Evolutionary conservation across 2,113 vertebrate species (phyloP).

Genomic region (Cheilinus undulatus): DNA sequence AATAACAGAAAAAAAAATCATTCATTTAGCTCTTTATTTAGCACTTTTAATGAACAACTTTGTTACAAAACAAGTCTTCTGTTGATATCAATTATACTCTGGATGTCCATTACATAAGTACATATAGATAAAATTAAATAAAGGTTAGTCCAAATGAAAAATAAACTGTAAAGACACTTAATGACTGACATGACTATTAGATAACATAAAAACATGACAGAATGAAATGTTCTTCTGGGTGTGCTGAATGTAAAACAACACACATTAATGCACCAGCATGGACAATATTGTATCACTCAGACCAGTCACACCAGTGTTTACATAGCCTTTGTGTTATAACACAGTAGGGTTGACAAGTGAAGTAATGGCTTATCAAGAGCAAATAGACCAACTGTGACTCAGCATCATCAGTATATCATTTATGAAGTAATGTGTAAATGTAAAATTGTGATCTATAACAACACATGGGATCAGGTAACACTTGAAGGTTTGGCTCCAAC

Average conservation of each 20-base stretch:
- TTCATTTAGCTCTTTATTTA: constrained; percentile 73
- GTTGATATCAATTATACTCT: constrained; percentile 49
- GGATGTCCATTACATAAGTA: constrained; percentile 44
- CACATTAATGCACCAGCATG: constrained; percentile 6
- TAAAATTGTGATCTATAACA: not conserved
- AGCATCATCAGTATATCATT: not conserved
- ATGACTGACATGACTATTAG: not conserved
- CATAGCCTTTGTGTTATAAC: not conserved
- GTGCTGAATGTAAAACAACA: constrained; percentile 8
- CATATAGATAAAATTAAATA: constrained; percentile 71
- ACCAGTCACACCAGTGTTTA: not conserved
- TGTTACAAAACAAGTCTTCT: constrained; percentile 60
- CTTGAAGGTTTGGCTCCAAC: not conserved
- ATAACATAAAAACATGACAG: constrained; percentile 42
- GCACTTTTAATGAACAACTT: constrained; percentile 55
- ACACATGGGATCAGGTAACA: not conserved
- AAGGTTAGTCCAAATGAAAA: constrained; percentile 63
- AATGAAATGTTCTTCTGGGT: constrained; percentile 30
- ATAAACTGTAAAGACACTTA: not conserved
- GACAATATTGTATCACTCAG: not conserved
- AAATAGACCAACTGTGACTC: constrained; percentile 2
- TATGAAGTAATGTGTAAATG: not conserved
- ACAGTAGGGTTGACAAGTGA: not conserved
- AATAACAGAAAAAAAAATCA: not conserved
- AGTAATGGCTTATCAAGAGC: not conserved